Base-by-base conservation (phyloP, 2,888 invertebrate species). In the Sabatieria punctata region DNA sequence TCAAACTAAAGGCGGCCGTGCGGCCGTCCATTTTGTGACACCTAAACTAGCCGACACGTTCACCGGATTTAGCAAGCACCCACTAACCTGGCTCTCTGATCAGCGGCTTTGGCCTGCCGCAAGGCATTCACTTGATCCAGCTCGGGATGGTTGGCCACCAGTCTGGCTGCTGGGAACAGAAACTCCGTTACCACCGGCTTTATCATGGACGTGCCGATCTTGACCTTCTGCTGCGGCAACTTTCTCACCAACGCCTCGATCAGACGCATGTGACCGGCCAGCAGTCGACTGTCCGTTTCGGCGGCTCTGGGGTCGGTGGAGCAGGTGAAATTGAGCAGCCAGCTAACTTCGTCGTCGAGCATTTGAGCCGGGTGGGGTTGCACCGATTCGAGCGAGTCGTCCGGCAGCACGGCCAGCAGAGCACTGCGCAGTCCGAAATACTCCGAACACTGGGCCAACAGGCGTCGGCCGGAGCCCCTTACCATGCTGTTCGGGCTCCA, bases 381-480 rank as follows among this genome's bases (percentile, higher is more conserved):
- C 46, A 46, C 52, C 8, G 13, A n/a, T 18, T 26, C 23, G 11
- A 13, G 38, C 21, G 33, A 18, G 26, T 35, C 55, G 58, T 60
- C 55, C 65, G 66, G 53, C 41, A 69, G 55, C 37, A 58, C 57
- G 47, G 62, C 60, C 36, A 69, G 56, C 23, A 70, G 60, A 51
- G 59, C 58, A 55, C 68, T 68, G 41, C 68, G 55, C 40, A 72
- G 61, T 43, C 66, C 66, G 64, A 72, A 72, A 56, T 71, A 72
- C 57, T 72, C 68, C 15, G 60, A 60, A 52, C 71, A 71, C 53
- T 71, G 71, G 35, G 56, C 55, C 46, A 71, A 56, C 21, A 71
- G 54, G 43, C 57, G 57, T 4, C 41, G 44, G n/a, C 18, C 35
- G 33, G 43, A 18, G 27, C 44, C 27, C 45, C 42, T 21, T 18